Percentiles rank a stretch among this genome's conserved stretches.
Evolutionary conservation across 2,888 invertebrate species (phyloP).

Genomic region (Drosophila setosimentum): DNA sequence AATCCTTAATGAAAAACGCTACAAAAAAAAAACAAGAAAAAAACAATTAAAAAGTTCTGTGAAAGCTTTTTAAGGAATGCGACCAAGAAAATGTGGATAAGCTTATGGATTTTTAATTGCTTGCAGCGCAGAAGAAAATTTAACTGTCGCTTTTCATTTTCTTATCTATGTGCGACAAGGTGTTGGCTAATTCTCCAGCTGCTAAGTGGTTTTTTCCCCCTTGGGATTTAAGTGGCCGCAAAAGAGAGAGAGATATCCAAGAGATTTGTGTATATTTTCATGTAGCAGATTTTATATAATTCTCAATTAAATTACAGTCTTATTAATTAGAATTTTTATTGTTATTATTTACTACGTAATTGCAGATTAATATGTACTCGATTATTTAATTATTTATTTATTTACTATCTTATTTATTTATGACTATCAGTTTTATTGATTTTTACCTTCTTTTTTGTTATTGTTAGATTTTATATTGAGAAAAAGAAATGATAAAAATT

Average conservation of each 20-base stretch:
- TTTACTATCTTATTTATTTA: too few relatives aligned
- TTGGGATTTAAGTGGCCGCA: neutral
- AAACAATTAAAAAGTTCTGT: conserved; percentile 73
- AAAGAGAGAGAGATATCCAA: neutral
- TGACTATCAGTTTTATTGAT: too few relatives aligned
- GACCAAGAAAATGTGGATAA: conserved; percentile 56
- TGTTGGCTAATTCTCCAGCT: neutral
- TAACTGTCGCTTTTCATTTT: conserved; percentile 3
- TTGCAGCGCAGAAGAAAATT: conserved; percentile 6
- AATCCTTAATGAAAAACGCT: conserved; percentile 52
- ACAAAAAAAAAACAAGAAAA: conserved; percentile 47
- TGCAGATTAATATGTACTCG: too few relatives aligned
- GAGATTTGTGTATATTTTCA: neutral
- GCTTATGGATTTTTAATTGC: conserved; percentile 70
- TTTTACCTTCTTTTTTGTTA: too few relatives aligned
- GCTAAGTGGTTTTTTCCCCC: neutral
- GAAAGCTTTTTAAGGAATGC: conserved; percentile 57
- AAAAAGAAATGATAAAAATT: too few relatives aligned
- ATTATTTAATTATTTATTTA: too few relatives aligned
- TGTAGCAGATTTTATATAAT: neutral
- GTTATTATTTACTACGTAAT: neutral
- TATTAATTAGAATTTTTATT: too few relatives aligned
- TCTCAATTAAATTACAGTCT: neutral
- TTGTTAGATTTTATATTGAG: too few relatives aligned
- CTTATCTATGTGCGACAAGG: conserved; percentile 12